Evolutionary conservation across 2,797 vertebrate species (phyloP).

Genomic region (Oophaga sylvatica): DNA sequence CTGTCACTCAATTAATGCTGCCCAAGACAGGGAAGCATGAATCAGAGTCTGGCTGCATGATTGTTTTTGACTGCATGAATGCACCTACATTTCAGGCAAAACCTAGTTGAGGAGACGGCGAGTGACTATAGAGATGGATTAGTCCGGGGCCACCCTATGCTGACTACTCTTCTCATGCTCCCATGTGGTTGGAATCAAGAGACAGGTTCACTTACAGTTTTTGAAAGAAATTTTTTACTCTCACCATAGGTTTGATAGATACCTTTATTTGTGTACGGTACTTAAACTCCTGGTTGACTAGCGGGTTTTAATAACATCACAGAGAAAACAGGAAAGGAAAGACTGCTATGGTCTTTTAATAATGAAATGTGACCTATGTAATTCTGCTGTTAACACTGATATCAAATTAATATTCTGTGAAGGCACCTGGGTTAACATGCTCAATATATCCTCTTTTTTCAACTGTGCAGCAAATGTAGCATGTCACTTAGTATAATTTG

Average conservation of each 20-base stretch:
- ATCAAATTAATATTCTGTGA: slow-evolving; percentile 60
- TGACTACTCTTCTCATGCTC: no score
- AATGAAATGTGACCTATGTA: slow-evolving; percentile 57
- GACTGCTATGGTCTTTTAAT: slow-evolving; percentile 49
- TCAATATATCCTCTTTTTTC: slow-evolving; percentile 39
- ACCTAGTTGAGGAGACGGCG: no score
- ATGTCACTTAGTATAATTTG: slow-evolving; percentile 47
- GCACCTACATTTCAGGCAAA: no score
- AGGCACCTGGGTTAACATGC: slow-evolving; percentile 43
- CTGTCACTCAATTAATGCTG: no score
- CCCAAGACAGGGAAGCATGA: no score
- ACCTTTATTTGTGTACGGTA: background rate
- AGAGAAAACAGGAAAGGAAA: slow-evolving; percentile 27
- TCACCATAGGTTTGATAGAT: background rate
- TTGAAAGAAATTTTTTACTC: slow-evolving; percentile 1
- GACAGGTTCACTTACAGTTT: background rate
- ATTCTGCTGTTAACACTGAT: slow-evolving; percentile 54
- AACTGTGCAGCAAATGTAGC: slow-evolving; percentile 50
- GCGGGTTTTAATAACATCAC: slow-evolving; percentile 10
- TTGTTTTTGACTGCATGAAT: no score
- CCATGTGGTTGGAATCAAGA: no score
- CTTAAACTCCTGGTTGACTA: background rate
- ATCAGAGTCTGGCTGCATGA: no score
- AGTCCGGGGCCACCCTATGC: no score
- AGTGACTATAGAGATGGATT: no score